Percentiles rank a stretch among this genome's conserved stretches.
These are phyloP conservation scores for Phortica magna DNA, from an alignment of 2,888 invertebrate genomes.

Conservation along the genomic window DNA sequence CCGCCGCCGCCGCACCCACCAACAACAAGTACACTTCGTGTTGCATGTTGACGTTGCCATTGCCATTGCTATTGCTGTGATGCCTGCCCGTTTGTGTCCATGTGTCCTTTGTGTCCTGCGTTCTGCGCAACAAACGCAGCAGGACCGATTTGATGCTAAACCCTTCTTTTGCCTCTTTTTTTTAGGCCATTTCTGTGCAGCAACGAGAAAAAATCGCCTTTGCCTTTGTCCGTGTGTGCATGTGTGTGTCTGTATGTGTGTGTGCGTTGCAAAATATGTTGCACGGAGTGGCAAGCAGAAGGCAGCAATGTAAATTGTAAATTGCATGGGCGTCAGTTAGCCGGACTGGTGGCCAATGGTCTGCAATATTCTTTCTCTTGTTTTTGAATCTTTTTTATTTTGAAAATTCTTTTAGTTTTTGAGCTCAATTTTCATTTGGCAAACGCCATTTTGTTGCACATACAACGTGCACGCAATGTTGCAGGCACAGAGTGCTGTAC, in stretches of 20 bases:
- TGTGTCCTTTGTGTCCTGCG: too few species aligned
- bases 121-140: conserved; percentile 23
- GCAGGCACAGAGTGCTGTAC: not conserved
- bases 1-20: too few species aligned
- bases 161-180: not conserved
- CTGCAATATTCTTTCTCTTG: not conserved
- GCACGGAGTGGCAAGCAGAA: not conserved
- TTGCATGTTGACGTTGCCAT: not conserved
- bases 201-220: conserved; percentile 42
- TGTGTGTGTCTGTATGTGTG: conserved; percentile 36
- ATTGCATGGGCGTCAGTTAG: conserved; percentile 14
- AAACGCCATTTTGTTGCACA: conserved; percentile 8
- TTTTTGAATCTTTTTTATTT: not conserved
- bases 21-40: not conserved
- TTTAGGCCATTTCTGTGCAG: conserved; percentile 39
- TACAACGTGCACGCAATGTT: not conserved
- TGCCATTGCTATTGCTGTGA: not conserved
- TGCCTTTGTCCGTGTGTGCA: conserved; percentile 38
- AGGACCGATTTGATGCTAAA: not conserved
- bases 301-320: not conserved
- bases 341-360: not conserved
- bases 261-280: conserved; percentile 24
- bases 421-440: not conserved
- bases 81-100: not conserved
- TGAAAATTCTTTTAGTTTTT: not conserved